Evolutionary conservation across 2,888 invertebrate species (phyloP).

Genomic region (Bombyx huttoni): DNA sequence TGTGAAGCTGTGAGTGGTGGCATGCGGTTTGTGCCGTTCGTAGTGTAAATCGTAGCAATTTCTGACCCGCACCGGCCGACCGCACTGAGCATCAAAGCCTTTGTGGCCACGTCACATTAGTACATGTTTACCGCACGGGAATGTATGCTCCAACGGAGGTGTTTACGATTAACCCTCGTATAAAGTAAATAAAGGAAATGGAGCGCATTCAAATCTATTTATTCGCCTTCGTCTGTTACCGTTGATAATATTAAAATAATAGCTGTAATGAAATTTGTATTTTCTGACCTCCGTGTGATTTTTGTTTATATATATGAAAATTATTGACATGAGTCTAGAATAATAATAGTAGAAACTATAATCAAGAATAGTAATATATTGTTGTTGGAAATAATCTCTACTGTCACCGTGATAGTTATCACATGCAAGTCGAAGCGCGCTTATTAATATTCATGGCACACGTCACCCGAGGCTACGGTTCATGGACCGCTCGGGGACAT

Average conservation of each 20-base stretch:
- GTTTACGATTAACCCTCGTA: constrained; percentile 25
- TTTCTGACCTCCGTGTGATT: too few relatives aligned
- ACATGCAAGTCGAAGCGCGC: constrained; percentile 35
- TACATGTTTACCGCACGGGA: constrained; percentile 32
- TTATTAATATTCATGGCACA: constrained; percentile 63
- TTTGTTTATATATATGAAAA: not conserved
- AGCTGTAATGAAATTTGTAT: too few relatives aligned
- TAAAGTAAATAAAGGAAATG: constrained; percentile 20
- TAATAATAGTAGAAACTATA: not conserved
- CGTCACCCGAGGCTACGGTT: constrained; percentile 32
- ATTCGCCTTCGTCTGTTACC: not conserved
- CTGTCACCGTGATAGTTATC: constrained; percentile 39
- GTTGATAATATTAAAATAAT: not conserved
- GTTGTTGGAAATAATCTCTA: constrained; percentile 26
- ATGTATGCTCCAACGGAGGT: constrained; percentile 21
- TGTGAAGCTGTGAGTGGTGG: constrained; percentile 8
- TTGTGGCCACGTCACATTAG: constrained; percentile 39
- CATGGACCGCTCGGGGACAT: constrained; percentile 19
- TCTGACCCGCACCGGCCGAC: constrained; percentile 54
- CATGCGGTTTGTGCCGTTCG: constrained; percentile 32
- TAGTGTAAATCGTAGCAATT: constrained; percentile 57
- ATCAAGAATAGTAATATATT: not conserved
- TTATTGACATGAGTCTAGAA: not conserved
- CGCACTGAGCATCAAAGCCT: constrained; percentile 65
- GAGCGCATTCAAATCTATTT: constrained; percentile 7